Evolutionary conservation across 2,113 vertebrate species (phyloP).

Genomic region (Brienomyrus longianalis): DNA sequence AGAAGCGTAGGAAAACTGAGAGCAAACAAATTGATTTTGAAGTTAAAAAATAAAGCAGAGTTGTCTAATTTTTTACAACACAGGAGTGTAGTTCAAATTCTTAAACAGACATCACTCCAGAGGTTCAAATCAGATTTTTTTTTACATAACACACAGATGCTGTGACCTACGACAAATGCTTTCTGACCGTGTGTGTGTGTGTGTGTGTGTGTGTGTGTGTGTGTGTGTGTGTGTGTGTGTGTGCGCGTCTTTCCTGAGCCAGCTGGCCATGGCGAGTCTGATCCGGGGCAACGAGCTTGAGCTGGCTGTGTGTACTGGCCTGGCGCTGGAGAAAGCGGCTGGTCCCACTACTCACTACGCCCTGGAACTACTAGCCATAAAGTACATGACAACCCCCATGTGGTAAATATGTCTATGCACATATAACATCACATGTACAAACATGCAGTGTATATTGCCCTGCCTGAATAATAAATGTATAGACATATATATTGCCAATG

Average conservation of each 20-base stretch:
- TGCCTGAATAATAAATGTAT: not conserved
- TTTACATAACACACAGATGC: not conserved
- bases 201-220: conserved; percentile 3
- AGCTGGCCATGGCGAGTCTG: conserved; percentile 86
- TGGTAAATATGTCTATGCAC: conserved; percentile 60
- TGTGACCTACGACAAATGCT: not conserved
- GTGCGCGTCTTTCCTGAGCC: conserved; percentile 44
- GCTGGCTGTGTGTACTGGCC: conserved; percentile 79
- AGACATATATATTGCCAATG: not conserved
- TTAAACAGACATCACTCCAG: not conserved
- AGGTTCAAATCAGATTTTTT: not conserved
- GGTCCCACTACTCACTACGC: conserved; percentile 76
- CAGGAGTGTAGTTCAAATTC: not conserved
- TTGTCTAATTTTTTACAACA: not conserved
- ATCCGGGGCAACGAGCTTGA: conserved; percentile 95
- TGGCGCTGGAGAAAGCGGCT: conserved; percentile 75
- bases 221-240: not conserved
- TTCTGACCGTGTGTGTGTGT: not conserved
- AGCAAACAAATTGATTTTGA: not conserved
- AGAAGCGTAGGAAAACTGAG: not conserved
- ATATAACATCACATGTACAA: not conserved
- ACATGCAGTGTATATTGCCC: not conserved
- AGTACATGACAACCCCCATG: conserved; percentile 79
- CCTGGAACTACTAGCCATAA: conserved; percentile 85
- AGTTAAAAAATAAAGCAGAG: not conserved